Evolutionary conservation across 2,888 invertebrate species (phyloP).

Genomic region (Amblyjoppa fuscipennis): DNA sequence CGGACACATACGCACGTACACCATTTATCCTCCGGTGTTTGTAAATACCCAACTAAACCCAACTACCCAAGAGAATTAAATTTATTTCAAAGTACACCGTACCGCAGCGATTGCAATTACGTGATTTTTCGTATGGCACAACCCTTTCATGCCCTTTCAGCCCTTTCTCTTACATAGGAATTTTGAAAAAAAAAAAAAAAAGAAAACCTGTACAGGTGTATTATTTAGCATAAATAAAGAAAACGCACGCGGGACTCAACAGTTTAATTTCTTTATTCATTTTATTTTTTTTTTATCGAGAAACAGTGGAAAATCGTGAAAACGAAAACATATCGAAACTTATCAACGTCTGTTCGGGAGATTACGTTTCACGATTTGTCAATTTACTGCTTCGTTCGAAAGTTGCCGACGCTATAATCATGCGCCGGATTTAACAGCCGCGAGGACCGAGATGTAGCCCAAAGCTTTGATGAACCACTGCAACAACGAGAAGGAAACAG

Average conservation of each 20-base stretch:
- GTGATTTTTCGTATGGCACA: not conserved
- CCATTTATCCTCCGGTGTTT: not conserved
- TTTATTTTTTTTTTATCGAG: not conserved
- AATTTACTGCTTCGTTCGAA: not conserved
- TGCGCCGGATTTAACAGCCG: conserved; percentile 54
- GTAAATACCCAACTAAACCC: conserved; percentile 2
- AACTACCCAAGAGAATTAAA: conserved; percentile 1
- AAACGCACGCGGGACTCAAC: not conserved
- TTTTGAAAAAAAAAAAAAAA: not conserved
- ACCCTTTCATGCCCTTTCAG: not conserved
- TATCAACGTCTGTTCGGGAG: not conserved
- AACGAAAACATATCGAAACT: not conserved
- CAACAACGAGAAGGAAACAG: not conserved
- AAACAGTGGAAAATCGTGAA: not conserved
- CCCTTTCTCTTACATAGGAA: not conserved
- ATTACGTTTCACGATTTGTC: not conserved
- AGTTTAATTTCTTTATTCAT: not conserved
- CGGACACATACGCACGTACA: not conserved
- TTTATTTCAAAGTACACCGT: not conserved
- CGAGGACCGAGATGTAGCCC: conserved; percentile 69
- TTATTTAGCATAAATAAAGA: not conserved
- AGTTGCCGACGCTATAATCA: not conserved
- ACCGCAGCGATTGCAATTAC: not conserved
- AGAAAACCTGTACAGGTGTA: not conserved
- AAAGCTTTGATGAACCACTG: conserved; percentile 65